These are phyloP conservation scores for Poeciliopsis paucimaculata DNA, from an alignment of 2,797 vertebrate species.

Conservation along the genomic window DNA sequence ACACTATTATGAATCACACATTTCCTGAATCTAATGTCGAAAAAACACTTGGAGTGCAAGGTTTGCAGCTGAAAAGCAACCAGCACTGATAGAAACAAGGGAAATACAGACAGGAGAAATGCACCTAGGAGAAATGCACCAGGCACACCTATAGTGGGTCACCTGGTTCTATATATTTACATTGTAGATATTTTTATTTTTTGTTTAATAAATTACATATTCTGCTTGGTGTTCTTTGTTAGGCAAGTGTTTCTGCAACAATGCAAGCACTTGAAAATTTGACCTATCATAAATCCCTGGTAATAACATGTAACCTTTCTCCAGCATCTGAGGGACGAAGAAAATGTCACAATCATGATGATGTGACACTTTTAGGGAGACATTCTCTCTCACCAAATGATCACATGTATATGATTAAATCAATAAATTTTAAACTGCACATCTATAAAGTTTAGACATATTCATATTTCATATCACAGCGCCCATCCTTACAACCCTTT, in stretches of 20 bases:
- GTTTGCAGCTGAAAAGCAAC: not conserved
- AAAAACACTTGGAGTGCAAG: not conserved
- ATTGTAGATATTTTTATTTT: no score
- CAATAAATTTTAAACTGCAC: not conserved
- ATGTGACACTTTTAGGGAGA: constrained; percentile 1
- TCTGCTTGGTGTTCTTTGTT: not conserved
- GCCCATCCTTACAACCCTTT: not conserved
- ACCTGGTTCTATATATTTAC: not conserved
- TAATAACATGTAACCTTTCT: constrained; percentile 37
- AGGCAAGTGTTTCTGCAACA: constrained; percentile 23
- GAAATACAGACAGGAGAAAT: not conserved
- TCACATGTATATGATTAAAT: not conserved
- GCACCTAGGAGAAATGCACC: not conserved
- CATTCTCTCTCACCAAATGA: constrained; percentile 4
- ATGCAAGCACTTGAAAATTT: constrained; percentile 1
- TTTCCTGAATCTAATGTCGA: not conserved
- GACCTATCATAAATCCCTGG: constrained; percentile 21
- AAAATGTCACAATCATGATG: constrained; percentile 27
- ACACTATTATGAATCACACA: not conserved
- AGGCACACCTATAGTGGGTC: not conserved
- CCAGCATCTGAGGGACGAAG: constrained; percentile 6
- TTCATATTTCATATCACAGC: constrained; percentile 1
- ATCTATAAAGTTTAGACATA: not conserved
- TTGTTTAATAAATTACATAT: not conserved
- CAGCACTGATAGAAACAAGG: not conserved